Evolutionary conservation across 2,797 vertebrate species (phyloP).

Genomic region (Nannoperca australis): DNA sequence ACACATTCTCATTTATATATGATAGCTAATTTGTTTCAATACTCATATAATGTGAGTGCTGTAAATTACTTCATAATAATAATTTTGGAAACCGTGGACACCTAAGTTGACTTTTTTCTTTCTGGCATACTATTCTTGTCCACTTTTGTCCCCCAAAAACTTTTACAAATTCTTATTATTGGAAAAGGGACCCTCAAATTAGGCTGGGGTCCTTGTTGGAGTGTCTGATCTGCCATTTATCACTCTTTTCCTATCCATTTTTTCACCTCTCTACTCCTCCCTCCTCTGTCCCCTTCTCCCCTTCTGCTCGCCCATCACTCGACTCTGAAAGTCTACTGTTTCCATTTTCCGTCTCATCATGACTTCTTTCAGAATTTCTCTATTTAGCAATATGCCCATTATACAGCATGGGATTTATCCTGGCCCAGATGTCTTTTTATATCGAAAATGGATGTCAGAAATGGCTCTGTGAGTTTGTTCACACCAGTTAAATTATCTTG

Average conservation of each 20-base stretch:
- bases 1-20: conserved; percentile 15
- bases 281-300: neutral
- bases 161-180: neutral
- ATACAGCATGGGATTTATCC: conserved; percentile 10
- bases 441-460: conserved; percentile 32
- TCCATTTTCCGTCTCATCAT: conserved; percentile 3
- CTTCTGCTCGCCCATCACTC: neutral
- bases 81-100: neutral
- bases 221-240: neutral
- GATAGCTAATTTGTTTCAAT: neutral
- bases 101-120: neutral
- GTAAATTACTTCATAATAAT: neutral
- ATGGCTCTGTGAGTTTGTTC: conserved; percentile 17
- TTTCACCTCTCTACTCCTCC: conserved; percentile 2
- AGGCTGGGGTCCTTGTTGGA: neutral
- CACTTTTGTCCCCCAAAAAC: neutral
- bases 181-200: neutral
- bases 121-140: neutral
- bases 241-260: neutral
- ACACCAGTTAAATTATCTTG: conserved; percentile 19
- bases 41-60: neutral
- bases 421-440: conserved; percentile 17
- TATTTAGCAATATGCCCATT: neutral
- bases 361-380: neutral
- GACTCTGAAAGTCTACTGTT: neutral